phyloP scores from a whole-genome alignment of 2,113 vertebrate genomes.

The Heloderma charlesbogerti region DNA sequence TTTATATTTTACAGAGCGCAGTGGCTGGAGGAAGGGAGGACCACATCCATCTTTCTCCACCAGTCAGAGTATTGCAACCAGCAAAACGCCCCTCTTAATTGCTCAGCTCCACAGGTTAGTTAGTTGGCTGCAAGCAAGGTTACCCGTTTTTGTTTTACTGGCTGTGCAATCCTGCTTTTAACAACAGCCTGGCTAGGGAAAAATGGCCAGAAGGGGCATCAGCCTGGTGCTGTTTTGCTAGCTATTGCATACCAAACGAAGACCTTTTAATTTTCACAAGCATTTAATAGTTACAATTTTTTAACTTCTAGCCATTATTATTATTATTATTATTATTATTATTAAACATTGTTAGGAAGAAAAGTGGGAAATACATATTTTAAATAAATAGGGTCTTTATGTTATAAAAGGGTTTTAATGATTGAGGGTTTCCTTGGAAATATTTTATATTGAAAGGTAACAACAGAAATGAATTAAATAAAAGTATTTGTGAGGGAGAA shows the following conservation, averaged over 20 bases:
- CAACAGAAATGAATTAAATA: background rate
- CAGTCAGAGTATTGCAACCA: background rate
- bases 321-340: too few species aligned
- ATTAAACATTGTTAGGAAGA: too few species aligned
- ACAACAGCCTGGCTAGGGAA: background rate
- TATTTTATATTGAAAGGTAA: background rate
- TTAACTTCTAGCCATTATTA: too few species aligned
- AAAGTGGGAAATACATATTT: background rate
- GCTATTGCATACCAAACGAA: too few species aligned
- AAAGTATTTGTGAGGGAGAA: background rate
- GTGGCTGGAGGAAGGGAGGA: background rate
- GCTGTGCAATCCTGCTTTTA: background rate
- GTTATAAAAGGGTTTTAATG: background rate
- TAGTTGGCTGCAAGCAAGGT: too few species aligned
- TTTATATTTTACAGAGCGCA: background rate
- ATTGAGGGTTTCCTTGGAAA: background rate
- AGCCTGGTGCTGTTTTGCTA: background rate
- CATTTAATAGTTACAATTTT: background rate
- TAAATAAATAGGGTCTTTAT: background rate
- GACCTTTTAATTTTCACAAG: too few species aligned
- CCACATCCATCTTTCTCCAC: background rate
- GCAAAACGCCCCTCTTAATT: too few species aligned
- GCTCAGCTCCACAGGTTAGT: background rate
- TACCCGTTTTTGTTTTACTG: too few species aligned
- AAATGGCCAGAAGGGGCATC: background rate